Conservation (phyloP, 2,888 invertebrate genomes). For the Hanleya hanleyi region DNA sequence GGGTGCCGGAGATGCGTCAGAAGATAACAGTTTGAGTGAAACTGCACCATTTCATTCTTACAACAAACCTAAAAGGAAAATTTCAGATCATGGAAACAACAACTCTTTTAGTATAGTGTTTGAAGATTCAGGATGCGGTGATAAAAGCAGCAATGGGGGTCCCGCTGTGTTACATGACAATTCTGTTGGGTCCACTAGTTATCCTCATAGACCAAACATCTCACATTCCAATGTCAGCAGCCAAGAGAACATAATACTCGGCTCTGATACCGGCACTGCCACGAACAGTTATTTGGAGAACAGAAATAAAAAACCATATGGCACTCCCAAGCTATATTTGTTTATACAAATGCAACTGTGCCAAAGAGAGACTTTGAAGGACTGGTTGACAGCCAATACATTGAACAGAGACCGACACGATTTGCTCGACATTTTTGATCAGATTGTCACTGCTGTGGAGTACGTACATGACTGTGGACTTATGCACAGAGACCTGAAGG, state of each 20-base stretch:
- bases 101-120: slow-evolving; percentile 74
- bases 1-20: slow-evolving; percentile 32
- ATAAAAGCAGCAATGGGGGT: too few relatives aligned
- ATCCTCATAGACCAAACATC: background rate
- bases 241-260: too few relatives aligned
- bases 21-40: too few relatives aligned
- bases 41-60: slow-evolving; percentile 43
- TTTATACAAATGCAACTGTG: slow-evolving; percentile 99
- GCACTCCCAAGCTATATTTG: slow-evolving; percentile 79
- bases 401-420: slow-evolving; percentile 55
- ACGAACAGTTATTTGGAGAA: too few relatives aligned
- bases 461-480: slow-evolving; percentile 94
- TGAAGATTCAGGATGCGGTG: slow-evolving; percentile 70
- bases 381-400: slow-evolving; percentile 82
- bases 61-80: background rate
- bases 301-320: background rate
- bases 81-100: slow-evolving; percentile 6
- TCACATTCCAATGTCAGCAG: background rate
- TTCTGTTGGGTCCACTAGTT: background rate
- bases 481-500: slow-evolving; percentile 97
- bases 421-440: slow-evolving; percentile 75
- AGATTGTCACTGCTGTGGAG: slow-evolving; percentile 95
- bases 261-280: too few relatives aligned
- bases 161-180: too few relatives aligned
- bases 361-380: slow-evolving; percentile 88